These are phyloP conservation scores for Acanthacorydalis orientalis DNA, from an alignment of 2,888 invertebrate species.

Conservation along the genomic window DNA sequence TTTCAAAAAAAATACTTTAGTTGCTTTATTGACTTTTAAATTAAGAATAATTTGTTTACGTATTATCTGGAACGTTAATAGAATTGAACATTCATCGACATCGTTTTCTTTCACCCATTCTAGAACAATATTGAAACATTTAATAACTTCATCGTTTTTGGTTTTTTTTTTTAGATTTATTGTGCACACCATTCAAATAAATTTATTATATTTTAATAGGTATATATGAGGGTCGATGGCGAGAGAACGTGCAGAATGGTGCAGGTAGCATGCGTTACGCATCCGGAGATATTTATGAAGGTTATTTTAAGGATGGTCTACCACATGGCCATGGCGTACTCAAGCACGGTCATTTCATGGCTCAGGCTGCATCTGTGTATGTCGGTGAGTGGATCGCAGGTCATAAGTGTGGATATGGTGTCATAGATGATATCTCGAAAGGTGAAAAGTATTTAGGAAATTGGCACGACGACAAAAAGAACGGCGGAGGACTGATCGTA, in stretches of 20 bases:
- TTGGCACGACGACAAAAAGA: constrained; percentile 71
- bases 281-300: constrained; percentile 70
- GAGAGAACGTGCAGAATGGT: constrained; percentile 69
- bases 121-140: too few relatives aligned
- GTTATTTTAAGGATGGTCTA: constrained; percentile 69
- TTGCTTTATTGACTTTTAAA: too few relatives aligned
- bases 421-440: constrained; percentile 69
- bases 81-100: too few relatives aligned
- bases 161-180: too few relatives aligned
- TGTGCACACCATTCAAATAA: too few relatives aligned
- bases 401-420: constrained; percentile 69
- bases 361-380: constrained; percentile 59
- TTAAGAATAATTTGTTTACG: too few relatives aligned
- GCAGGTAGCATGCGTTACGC: constrained; percentile 57
- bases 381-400: constrained; percentile 79
- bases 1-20: too few relatives aligned
- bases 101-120: too few relatives aligned
- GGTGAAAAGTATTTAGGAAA: constrained; percentile 84
- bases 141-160: too few relatives aligned
- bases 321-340: constrained; percentile 75
- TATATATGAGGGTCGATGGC: constrained; percentile 66
- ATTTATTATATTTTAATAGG: constrained; percentile 24
- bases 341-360: constrained; percentile 61
- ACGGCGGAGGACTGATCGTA: constrained; percentile 72
- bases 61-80: too few relatives aligned